phyloP scores from a whole-genome alignment of 2,888 invertebrate species.

The Acleris laterana region DNA sequence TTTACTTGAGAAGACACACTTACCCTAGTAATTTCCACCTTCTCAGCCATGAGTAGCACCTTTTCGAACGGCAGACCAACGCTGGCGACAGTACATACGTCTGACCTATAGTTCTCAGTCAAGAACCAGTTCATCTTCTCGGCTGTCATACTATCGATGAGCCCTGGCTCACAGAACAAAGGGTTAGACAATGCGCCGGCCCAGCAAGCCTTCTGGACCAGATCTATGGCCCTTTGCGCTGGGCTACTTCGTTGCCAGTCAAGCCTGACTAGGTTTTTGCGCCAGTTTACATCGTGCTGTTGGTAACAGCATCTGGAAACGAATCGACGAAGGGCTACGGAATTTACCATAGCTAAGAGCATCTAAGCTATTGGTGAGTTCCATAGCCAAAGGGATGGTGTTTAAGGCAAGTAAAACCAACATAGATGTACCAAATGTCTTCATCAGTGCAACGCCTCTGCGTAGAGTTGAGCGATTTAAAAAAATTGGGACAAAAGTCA shows the following conservation, averaged over 20 bases:
- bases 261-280: constrained; percentile 53
- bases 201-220: constrained; percentile 67
- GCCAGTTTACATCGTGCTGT: constrained; percentile 63
- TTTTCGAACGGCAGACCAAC: constrained; percentile 69
- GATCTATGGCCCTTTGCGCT: constrained; percentile 61
- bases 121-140: constrained; percentile 50
- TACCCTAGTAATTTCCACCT: constrained; percentile 47
- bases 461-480: too few relatives aligned
- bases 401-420: too few relatives aligned
- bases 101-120: constrained; percentile 51
- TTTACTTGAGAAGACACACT: background rate
- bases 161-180: constrained; percentile 57
- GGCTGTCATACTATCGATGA: constrained; percentile 55
- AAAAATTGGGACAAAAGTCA: too few relatives aligned
- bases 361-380: too few relatives aligned
- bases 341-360: too few relatives aligned
- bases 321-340: too few relatives aligned
- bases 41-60: constrained; percentile 62
- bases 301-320: constrained; percentile 58
- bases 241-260: constrained; percentile 57
- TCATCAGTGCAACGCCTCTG: too few relatives aligned
- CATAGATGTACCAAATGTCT: too few relatives aligned
- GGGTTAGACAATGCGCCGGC: constrained; percentile 65
- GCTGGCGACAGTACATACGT: constrained; percentile 61
- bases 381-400: too few relatives aligned